These are phyloP conservation scores for Cremastinae sp. DNA, from an alignment of 2,888 invertebrate species.

Conservation along the genomic window DNA sequence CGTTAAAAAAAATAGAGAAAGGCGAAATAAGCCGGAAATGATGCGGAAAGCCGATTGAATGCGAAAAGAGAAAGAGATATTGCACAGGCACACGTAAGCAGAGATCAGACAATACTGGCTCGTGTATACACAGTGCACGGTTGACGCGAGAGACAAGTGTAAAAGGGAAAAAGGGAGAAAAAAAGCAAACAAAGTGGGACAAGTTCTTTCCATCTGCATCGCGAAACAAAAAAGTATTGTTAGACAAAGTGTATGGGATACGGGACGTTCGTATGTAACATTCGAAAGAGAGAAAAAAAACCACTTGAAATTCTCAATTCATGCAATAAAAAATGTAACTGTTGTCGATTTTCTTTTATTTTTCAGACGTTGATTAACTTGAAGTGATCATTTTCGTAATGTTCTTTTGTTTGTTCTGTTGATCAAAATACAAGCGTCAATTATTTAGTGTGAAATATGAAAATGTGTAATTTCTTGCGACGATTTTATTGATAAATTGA, in stretches of 20 bases:
- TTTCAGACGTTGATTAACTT: not conserved
- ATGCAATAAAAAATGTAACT: too few relatives aligned
- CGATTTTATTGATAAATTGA: too few relatives aligned
- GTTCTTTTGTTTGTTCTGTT: too few relatives aligned
- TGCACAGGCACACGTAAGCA: not conserved
- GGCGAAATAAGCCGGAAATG: slow-evolving; percentile 20
- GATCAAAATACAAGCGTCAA: too few relatives aligned
- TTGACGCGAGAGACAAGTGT: slow-evolving; percentile 16
- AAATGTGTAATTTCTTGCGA: too few relatives aligned
- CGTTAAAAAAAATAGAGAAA: not conserved
- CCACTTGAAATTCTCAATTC: too few relatives aligned
- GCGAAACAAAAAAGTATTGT: slow-evolving; percentile 62
- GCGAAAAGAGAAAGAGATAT: slow-evolving; percentile 10
- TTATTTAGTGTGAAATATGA: too few relatives aligned
- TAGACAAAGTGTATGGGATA: slow-evolving; percentile 46
- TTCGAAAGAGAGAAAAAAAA: not conserved
- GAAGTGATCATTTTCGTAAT: not conserved
- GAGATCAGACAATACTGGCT: slow-evolving; percentile 7
- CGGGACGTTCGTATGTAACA: not conserved
- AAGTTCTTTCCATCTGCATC: slow-evolving; percentile 7
- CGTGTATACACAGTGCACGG: not conserved
- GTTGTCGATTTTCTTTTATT: too few relatives aligned
- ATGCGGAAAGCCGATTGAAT: slow-evolving; percentile 37
- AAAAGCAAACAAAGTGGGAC: slow-evolving; percentile 18
- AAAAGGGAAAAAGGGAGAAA: slow-evolving; percentile 4